phyloP scores from a whole-genome alignment of 2,888 invertebrate genomes.

The Penaeus monodon region DNA sequence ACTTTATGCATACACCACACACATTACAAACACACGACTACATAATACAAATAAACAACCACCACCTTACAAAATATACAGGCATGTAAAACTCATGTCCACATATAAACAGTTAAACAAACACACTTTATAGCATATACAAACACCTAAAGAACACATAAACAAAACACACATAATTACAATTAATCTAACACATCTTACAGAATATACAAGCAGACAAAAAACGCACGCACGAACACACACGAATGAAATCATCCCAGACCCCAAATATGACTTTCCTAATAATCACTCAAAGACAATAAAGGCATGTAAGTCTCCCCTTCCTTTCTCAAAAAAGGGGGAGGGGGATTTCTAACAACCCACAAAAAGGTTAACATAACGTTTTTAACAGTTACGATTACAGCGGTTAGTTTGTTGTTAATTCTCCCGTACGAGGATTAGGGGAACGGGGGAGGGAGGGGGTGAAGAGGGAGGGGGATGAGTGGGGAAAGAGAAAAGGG shows the following conservation, averaged over 20 bases:
- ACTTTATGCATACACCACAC: too few species aligned
- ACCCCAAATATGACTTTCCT: background rate
- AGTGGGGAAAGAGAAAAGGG: background rate
- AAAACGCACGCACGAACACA: conserved; percentile 11
- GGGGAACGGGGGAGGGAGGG: background rate
- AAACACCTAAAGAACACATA: background rate
- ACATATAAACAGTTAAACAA: background rate
- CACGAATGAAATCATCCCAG: background rate
- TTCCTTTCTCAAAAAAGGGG: too few species aligned
- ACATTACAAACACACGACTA: background rate
- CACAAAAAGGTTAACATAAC: too few species aligned
- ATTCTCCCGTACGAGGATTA: too few species aligned
- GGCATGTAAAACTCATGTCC: background rate
- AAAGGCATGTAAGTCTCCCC: background rate
- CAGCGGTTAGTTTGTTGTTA: too few species aligned
- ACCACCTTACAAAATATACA: background rate
- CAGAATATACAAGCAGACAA: background rate
- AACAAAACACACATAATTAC: background rate
- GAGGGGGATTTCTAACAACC: too few species aligned
- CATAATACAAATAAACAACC: background rate
- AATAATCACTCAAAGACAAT: background rate
- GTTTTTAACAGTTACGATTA: too few species aligned
- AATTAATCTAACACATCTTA: background rate
- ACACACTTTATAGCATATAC: background rate
- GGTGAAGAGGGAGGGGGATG: background rate